Base-by-base conservation (phyloP, 53 echinoderm and acorn worm species). In the Stichopus horrens region DNA sequence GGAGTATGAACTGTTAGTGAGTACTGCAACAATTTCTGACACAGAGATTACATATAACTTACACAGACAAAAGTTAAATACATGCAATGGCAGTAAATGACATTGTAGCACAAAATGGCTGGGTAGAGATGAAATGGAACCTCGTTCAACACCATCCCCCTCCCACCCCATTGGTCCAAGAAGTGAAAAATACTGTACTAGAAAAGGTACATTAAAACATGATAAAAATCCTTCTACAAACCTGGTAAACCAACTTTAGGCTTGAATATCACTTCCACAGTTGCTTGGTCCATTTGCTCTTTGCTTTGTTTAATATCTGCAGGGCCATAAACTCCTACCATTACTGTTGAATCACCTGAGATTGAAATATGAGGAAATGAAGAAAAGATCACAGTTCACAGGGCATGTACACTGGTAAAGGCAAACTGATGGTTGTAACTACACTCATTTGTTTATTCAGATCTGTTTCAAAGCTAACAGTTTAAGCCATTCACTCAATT, bases 241-340 rank as follows among this genome's bases (percentile, higher is more conserved):
- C 99, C 99, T 91, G 99, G 90, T 56, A 99, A 83, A 68, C 99
- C 99, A 73, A 90, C 74, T 79, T 96, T 99, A 73, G 96, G 96
- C 76, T 99, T 99, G 83, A 92, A 94, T 67, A 92, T 88, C 54
- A 99, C 99, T 86, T 96, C 93, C 2, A 99, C 94, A 57, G 99
- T 99, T 10, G 99, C 96, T 77, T 92, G 90, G 86, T 99, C 99
- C 88, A 99, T 92, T 23, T 94, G 92, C 76, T 94, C 99, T 73
- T 93, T 94, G 68, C 88, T 99, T 79, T 92, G 99, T 76, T 91
- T 92, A 53, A 99, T 89, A 67, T 96, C 99, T 60, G 92, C 93
- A 51, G 99, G 99, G 5, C 99, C 99, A 94, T 96, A 99, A 9
- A 99, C 94, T 58, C 95, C 95, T 21, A 93, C 99, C 94, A 96